Evolutionary conservation across 92 coral and sea anemone species (phyloP).

Genomic region (Phenganax subtilis): DNA sequence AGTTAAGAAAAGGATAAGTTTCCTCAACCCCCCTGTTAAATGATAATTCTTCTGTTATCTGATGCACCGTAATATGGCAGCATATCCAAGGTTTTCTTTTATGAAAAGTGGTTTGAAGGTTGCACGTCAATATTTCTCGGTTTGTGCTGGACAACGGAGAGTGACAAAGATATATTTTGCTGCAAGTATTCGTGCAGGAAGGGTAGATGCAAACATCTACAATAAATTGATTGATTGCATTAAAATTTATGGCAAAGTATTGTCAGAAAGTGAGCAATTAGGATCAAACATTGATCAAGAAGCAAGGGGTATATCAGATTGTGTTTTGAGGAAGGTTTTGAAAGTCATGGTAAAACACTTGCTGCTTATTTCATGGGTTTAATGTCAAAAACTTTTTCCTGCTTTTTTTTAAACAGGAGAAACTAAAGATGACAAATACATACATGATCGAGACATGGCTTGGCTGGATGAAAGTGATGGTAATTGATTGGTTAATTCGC

Average conservation of each 20-base stretch:
- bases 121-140: not conserved
- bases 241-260: conserved; percentile 9
- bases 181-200: conserved; percentile 32
- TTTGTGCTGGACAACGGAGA: not conserved
- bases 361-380: too few species aligned
- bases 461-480: conserved; percentile 82
- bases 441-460: conserved; percentile 82
- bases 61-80: not conserved
- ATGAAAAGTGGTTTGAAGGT: not conserved
- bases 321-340: not conserved
- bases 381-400: not conserved
- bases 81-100: not conserved
- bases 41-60: not conserved
- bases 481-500: conserved; percentile 8
- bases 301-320: conserved; percentile 17
- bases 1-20: not conserved
- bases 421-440: conserved; percentile 67
- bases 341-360: too few species aligned
- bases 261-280: conserved; percentile 26
- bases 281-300: conserved; percentile 25
- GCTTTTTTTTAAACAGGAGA: conserved; percentile 9
- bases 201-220: conserved; percentile 11
- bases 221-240: conserved; percentile 15
- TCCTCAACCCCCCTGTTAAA: not conserved
- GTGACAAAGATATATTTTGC: conserved; percentile 25